Percentiles rank a stretch among this genome's conserved stretches.
Evolutionary conservation across 2,888 invertebrate species (phyloP).

Genomic region (Caenorhabditis sp.): DNA sequence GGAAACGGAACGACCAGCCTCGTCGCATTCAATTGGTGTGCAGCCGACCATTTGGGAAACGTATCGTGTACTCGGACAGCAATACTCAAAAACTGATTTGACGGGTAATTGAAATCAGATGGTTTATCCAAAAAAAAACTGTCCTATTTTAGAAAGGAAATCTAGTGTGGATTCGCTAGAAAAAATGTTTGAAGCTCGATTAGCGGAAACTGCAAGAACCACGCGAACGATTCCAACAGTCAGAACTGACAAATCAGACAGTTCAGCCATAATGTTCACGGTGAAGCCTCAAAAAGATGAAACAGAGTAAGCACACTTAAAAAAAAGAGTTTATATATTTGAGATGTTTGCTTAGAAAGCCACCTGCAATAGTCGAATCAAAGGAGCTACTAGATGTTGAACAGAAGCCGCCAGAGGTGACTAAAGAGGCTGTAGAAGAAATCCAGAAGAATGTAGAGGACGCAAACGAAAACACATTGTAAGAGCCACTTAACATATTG

Average conservation of each 20-base stretch:
- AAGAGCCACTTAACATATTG: background rate
- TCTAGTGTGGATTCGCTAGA: conserved; percentile 66
- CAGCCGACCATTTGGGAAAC: conserved; percentile 82
- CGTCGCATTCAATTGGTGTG: conserved; percentile 68
- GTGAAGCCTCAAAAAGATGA: conserved; percentile 48
- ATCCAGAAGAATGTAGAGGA: conserved; percentile 53
- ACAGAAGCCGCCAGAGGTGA: conserved; percentile 6
- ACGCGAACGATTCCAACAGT: conserved; percentile 33
- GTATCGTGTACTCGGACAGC: conserved; percentile 78
- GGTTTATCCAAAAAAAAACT: no score
- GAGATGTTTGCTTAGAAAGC: conserved; percentile 7
- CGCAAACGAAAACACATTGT: conserved; percentile 26
- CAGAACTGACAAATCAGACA: conserved; percentile 44
- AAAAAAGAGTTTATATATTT: no score
- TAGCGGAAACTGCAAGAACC: conserved; percentile 59
- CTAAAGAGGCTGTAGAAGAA: conserved; percentile 7
- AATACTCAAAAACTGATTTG: conserved; percentile 70
- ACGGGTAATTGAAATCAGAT: no score
- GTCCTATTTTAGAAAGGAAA: conserved; percentile 62
- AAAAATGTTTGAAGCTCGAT: conserved; percentile 61
- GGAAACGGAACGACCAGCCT: conserved; percentile 58
- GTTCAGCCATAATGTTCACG: conserved; percentile 45
- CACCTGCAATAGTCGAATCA: background rate
- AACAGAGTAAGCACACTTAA: conserved; percentile 8
- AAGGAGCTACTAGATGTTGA: background rate